Percentiles rank a stretch among this genome's conserved stretches.
Evolutionary conservation across 2,888 invertebrate genomes (phyloP).

Genomic region (Caenorhabditis macrosperma): DNA sequence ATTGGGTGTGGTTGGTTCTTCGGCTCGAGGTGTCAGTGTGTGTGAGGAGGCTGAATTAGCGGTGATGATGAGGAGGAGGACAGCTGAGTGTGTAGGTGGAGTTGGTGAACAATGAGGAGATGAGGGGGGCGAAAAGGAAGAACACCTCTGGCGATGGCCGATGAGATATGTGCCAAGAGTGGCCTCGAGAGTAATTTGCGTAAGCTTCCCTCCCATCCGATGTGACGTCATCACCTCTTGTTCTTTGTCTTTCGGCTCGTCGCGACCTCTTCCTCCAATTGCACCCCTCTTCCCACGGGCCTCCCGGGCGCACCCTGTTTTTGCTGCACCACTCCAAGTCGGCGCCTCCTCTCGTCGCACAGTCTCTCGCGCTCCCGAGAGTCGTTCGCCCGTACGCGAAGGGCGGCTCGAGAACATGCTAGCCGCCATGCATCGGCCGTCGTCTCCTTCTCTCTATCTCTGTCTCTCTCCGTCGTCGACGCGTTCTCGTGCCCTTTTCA

Average conservation of each 20-base stretch:
- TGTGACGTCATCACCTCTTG: neutral
- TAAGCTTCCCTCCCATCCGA: neutral
- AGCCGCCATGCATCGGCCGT: neutral
- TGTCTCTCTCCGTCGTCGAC: neutral
- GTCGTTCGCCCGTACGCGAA: neutral
- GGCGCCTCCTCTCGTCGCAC: neutral
- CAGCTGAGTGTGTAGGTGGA: neutral
- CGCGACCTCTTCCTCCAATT: neutral
- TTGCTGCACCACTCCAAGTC: neutral
- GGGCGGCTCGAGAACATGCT: conserved; percentile 7
- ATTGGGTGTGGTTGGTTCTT: no score
- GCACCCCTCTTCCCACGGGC: neutral
- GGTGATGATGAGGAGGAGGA: no score
- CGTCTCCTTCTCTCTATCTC: no score
- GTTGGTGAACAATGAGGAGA: neutral
- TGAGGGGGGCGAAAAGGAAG: neutral
- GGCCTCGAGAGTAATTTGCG: neutral
- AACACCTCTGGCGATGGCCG: no score
- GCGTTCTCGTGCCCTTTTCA: neutral
- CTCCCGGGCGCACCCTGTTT: conserved; percentile 2
- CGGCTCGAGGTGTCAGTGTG: neutral
- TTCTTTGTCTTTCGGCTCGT: neutral
- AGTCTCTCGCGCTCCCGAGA: neutral
- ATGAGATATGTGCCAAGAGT: neutral
- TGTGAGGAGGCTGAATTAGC: no score